phyloP scores from a whole-genome alignment of 2,888 invertebrate species.

The Muscina levida region DNA sequence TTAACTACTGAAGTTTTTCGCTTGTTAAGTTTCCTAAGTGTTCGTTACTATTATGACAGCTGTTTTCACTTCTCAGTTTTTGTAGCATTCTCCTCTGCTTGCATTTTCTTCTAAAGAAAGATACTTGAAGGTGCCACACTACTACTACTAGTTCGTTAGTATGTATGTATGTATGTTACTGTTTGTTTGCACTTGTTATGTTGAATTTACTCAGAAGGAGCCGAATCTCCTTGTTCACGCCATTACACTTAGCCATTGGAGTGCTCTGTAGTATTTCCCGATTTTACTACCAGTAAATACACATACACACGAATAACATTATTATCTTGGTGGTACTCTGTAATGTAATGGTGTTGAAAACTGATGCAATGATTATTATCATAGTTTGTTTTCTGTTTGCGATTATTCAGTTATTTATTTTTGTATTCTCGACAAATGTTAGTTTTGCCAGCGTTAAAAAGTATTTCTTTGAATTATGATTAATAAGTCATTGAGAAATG shows the following conservation, averaged over 20 bases:
- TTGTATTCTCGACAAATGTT: constrained; percentile 13
- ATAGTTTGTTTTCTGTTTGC: not conserved
- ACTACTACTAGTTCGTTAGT: constrained; percentile 12
- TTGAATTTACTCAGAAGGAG: no score
- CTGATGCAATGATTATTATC: constrained; percentile 40
- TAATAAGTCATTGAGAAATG: constrained; percentile 22
- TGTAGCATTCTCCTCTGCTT: not conserved
- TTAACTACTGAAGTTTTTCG: constrained; percentile 35
- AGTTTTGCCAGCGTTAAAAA: constrained; percentile 15
- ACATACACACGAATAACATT: no score
- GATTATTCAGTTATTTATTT: constrained; percentile 21
- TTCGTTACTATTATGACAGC: constrained; percentile 48
- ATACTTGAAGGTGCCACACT: constrained; percentile 34
- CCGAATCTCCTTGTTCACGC: no score
- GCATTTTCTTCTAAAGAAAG: not conserved
- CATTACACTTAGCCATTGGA: not conserved
- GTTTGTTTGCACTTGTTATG: not conserved
- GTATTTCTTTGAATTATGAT: constrained; percentile 17
- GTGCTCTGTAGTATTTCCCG: constrained; percentile 1
- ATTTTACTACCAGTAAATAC: no score
- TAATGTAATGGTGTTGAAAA: constrained; percentile 33
- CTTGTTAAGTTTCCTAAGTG: constrained; percentile 38
- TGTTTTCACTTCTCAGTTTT: constrained; percentile 38
- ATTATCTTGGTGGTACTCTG: constrained; percentile 29
- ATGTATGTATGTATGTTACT: not conserved